A percentile compares a stretch with the other conserved stretches of the same genome.
Evolutionary conservation across 1,140 invertebrate species (phyloP).

Genomic region (Drosophila mauritiana): DNA sequence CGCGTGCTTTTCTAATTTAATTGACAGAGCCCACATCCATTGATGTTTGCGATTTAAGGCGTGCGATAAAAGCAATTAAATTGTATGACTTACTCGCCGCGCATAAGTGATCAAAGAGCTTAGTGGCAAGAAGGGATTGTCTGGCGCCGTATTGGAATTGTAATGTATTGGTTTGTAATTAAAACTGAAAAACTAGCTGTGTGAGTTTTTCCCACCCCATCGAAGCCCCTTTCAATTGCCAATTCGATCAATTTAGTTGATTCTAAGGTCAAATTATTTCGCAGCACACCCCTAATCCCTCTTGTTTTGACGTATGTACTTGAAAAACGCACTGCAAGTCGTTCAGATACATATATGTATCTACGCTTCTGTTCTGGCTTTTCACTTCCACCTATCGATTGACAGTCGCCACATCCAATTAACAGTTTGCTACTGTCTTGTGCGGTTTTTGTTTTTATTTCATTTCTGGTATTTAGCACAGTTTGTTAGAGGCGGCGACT

Average conservation of each 20-base stretch:
- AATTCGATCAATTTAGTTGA: constrained; percentile 27
- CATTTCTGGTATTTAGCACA: constrained; percentile 61
- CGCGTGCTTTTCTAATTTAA: constrained; percentile 55
- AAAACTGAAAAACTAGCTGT: neutral
- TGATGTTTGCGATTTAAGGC: constrained; percentile 55
- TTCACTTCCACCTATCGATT: constrained; percentile 59
- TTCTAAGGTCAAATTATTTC: constrained; percentile 36
- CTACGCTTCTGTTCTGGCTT: neutral
- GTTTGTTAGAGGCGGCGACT: constrained; percentile 28
- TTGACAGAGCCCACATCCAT: constrained; percentile 42
- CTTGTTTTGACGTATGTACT: constrained; percentile 4
- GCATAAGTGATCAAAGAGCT: constrained; percentile 45
- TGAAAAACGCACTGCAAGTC: constrained; percentile 10
- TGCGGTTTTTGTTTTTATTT: constrained; percentile 46
- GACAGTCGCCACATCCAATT: constrained; percentile 60
- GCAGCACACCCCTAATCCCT: constrained; percentile 30
- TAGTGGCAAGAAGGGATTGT: constrained; percentile 13
- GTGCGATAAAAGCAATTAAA: constrained; percentile 62
- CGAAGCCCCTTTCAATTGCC: constrained; percentile 13
- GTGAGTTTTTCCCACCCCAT: constrained; percentile 2
- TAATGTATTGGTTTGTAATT: neutral
- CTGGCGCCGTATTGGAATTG: constrained; percentile 1
- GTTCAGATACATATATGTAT: neutral
- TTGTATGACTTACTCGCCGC: constrained; percentile 49
- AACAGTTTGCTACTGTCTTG: constrained; percentile 48